Evolutionary conservation across 1,140 invertebrate species (phyloP).

Genomic region (Caenorhabditis brenneri): DNA sequence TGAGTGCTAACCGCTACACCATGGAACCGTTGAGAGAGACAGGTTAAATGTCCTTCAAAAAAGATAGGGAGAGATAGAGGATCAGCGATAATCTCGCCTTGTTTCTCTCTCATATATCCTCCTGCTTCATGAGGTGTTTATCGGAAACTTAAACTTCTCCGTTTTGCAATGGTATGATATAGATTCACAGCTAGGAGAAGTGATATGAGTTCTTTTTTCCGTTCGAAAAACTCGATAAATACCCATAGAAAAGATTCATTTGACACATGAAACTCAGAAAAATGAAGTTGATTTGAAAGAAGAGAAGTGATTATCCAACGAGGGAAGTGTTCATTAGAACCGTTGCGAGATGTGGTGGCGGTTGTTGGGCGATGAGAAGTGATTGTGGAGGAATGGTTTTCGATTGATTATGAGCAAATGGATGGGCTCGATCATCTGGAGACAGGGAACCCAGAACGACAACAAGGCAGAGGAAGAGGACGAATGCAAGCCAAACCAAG

Average conservation of each 20-base stretch:
- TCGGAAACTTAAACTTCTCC: too few relatives aligned
- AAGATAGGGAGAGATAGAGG: too few relatives aligned
- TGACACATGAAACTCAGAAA: not conserved
- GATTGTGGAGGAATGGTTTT: constrained; percentile 3
- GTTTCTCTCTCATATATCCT: too few relatives aligned
- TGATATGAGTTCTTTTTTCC: too few relatives aligned
- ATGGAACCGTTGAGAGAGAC: too few relatives aligned
- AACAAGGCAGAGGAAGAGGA: constrained; percentile 53
- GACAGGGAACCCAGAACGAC: constrained; percentile 49
- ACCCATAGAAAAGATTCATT: not conserved
- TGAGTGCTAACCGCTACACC: too few relatives aligned
- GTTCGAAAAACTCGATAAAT: not conserved
- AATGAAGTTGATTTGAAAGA: not conserved
- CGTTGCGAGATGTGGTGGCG: not conserved
- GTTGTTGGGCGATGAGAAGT: not conserved
- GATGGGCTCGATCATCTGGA: constrained; percentile 29
- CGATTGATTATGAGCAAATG: constrained; percentile 28
- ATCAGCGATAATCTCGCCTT: too few relatives aligned
- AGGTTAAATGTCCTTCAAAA: too few relatives aligned
- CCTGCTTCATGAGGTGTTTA: too few relatives aligned
- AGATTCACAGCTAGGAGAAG: too few relatives aligned
- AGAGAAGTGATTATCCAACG: not conserved
- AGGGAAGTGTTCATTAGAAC: constrained; percentile 22
- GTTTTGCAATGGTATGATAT: too few relatives aligned
- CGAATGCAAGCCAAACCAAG: constrained; percentile 53